phyloP scores from a whole-genome alignment of 2,888 invertebrate genomes.

The Lasius platythorax region DNA sequence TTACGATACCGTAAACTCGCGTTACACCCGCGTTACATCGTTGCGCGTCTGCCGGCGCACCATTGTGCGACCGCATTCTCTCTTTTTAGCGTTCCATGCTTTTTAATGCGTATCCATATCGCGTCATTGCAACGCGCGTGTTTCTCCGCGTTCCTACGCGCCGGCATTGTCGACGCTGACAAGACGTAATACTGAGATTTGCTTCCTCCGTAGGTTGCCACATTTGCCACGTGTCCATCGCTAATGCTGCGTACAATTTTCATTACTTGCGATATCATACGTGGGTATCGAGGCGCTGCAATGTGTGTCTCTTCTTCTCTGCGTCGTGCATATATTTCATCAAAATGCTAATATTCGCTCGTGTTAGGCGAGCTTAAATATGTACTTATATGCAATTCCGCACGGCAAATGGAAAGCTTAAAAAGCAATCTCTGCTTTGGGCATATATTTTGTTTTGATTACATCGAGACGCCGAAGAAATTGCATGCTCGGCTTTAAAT shows the following conservation, averaged over 20 bases:
- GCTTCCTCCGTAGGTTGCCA: not conserved
- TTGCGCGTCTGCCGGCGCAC: not conserved
- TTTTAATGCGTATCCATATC: not conserved
- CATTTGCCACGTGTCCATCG: not conserved
- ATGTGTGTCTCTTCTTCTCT: not conserved
- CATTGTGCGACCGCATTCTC: conserved; percentile 35
- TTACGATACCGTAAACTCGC: conserved; percentile 49
- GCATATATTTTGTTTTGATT: conserved; percentile 24
- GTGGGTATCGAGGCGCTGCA: not conserved
- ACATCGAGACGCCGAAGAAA: not conserved
- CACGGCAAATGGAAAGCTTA: conserved; percentile 2
- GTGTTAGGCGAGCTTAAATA: not conserved
- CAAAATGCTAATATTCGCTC: conserved; percentile 17
- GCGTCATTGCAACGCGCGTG: not conserved
- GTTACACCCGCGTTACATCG: not conserved
- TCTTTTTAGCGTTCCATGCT: not conserved
- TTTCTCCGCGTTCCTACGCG: not conserved
- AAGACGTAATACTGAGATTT: conserved; percentile 18
- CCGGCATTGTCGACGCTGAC: conserved; percentile 36
- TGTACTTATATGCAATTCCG: not conserved
- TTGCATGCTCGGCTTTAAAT: conserved; percentile 17
- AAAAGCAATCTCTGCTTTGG: conserved; percentile 9
- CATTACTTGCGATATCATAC: not conserved
- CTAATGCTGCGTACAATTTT: not conserved
- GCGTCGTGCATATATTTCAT: not conserved